Base-by-base conservation (phyloP, 2,113 vertebrate genomes). In the Argyrosomus japonicus region DNA sequence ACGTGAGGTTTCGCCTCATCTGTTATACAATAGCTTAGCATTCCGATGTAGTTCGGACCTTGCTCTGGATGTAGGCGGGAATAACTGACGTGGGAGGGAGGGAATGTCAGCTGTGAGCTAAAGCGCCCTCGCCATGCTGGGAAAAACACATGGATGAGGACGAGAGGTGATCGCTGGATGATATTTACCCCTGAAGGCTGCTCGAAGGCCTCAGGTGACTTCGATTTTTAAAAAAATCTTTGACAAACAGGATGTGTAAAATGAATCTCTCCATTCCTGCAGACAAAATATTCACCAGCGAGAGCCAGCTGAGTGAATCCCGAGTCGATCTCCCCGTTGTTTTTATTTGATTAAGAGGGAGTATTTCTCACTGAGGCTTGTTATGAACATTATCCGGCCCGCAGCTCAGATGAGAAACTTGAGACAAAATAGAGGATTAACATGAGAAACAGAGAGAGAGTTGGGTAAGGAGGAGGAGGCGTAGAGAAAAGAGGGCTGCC, bases 371-470 rank as follows among this genome's bases (percentile, higher is more conserved):
- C 56, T 4, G 54, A 1, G 48, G 67, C 72, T 85, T 72, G 61
- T 73, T 76, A 27, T 68, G 76, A 85, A n/a, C 65, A 11, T 74
- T 36, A 43, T 29, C 50, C 76, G 64, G 72, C 63, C 82, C 58
- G 45, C 79, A 48, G 69, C 32, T 25, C n/a, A 0, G 2, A 75
- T 54, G 79, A 72, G 83, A 88, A 88, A 79, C 50, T 23, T 68
- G 72, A 86, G 89, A 89, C 63, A 27, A 84, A 89, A 88, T 77
- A 90, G n/a, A 65, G 87, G 48, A 70, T 87, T 77, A 87, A 80
- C 53, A 80, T 76, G 77, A 73, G 81, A 82, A 84, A 71, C 47
- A 40, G 45, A 62, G 65, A 48, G 48, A 9, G 62, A 12, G 68
- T 14, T 60, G 1, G 40, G 2, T 45, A 9, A 40, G 36, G 65